These are phyloP conservation scores for Anguilla japonica DNA, from an alignment of 2,113 vertebrate species.

Conservation along the genomic window DNA sequence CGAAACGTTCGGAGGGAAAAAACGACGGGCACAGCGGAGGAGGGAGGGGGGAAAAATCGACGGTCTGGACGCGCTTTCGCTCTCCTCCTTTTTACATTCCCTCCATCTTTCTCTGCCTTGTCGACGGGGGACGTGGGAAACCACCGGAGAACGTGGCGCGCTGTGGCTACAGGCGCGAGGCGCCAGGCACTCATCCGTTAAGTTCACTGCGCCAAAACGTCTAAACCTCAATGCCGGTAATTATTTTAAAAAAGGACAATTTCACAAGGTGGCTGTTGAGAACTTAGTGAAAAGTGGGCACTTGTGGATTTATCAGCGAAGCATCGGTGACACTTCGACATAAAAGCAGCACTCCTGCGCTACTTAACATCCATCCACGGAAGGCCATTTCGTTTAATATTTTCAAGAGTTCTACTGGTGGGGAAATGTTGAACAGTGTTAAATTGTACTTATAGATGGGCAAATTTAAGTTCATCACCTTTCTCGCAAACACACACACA, in stretches of 20 bases:
- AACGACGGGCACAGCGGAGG: too few species aligned
- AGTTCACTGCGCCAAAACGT: background rate
- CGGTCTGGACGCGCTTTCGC: background rate
- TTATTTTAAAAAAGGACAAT: background rate
- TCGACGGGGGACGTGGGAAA: background rate
- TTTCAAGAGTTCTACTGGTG: constrained; percentile 2
- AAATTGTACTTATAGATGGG: background rate
- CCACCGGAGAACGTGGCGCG: background rate
- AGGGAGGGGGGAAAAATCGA: background rate
- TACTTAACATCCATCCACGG: background rate
- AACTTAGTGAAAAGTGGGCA: background rate
- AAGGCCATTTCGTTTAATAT: background rate
- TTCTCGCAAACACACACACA: too few species aligned
- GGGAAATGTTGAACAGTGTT: background rate
- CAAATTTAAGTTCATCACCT: background rate
- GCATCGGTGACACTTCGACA: background rate
- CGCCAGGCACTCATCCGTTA: background rate
- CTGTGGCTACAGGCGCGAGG: background rate
- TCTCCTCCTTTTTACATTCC: background rate
- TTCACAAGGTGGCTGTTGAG: background rate
- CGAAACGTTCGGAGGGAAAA: too few species aligned
- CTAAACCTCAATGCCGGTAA: background rate
- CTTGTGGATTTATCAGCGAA: background rate
- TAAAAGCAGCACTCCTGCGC: background rate
- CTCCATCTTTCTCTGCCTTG: background rate